Evolutionary conservation across 2,113 vertebrate species (phyloP).

Genomic region (Pyxicephalus adspersus): DNA sequence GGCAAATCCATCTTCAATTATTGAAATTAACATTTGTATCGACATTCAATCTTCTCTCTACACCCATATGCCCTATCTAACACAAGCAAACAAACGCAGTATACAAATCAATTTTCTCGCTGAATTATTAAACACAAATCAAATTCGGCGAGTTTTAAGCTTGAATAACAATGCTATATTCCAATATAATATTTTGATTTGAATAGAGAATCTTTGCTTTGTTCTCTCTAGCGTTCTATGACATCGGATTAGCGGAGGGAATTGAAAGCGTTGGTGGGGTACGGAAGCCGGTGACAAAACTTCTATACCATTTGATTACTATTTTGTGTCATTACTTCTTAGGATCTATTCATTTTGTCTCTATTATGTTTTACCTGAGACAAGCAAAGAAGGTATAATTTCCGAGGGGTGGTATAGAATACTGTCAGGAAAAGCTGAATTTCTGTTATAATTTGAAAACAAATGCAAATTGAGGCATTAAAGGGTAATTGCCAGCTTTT

Average conservation of each 20-base stretch:
- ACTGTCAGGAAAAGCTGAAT: too few relatives aligned
- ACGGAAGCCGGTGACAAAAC: conserved; percentile 23
- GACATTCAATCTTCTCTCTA: conserved; percentile 37
- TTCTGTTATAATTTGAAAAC: too few relatives aligned
- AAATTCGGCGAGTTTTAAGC: conserved; percentile 32
- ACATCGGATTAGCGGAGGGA: conserved; percentile 44
- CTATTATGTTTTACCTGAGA: background rate
- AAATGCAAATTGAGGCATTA: too few relatives aligned
- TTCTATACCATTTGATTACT: background rate
- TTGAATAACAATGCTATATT: conserved; percentile 51
- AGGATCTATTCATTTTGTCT: background rate
- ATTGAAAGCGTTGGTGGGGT: conserved; percentile 24
- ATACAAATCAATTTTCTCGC: conserved; percentile 54
- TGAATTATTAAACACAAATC: conserved; percentile 53
- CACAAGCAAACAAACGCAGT: conserved; percentile 40
- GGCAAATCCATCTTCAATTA: conserved; percentile 40
- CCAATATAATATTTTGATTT: conserved; percentile 32
- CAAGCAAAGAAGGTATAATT: background rate
- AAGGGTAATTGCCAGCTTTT: too few relatives aligned
- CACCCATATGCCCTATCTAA: conserved; percentile 16
- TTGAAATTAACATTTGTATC: conserved; percentile 51
- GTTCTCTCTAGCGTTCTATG: conserved; percentile 42
- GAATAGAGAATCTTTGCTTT: background rate
- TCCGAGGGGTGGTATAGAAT: too few relatives aligned
- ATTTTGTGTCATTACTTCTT: background rate